A percentile compares a stretch with the other conserved stretches of the same genome.
Evolutionary conservation across 2,113 vertebrate genomes (phyloP).

Genomic region (Tursiops truncatus): DNA sequence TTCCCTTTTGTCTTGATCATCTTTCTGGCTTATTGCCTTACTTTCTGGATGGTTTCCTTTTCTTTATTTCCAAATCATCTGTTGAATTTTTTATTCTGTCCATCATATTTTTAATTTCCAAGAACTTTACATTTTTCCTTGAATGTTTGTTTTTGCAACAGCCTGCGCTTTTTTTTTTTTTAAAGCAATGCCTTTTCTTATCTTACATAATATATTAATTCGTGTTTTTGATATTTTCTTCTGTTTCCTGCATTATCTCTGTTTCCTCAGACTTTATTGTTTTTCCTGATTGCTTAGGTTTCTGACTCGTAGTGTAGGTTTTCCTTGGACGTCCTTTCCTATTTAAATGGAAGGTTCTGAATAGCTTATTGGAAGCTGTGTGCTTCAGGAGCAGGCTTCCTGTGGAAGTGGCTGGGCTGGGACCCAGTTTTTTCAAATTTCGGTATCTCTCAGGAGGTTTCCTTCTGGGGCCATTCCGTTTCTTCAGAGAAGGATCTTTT

Average conservation of each 20-base stretch:
- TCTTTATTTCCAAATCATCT: neutral
- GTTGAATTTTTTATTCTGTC: neutral
- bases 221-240: neutral
- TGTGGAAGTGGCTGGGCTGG: neutral
- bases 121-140: neutral
- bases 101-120: neutral
- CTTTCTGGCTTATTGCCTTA: neutral
- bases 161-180: neutral
- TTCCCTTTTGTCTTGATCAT: neutral
- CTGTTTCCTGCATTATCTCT: neutral
- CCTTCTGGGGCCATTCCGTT: neutral
- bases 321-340: neutral
- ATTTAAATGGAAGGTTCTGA: neutral
- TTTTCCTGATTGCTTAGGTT: neutral
- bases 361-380: neutral
- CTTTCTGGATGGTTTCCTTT: neutral
- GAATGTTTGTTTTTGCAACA: neutral
- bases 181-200: neutral
- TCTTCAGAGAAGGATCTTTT: neutral
- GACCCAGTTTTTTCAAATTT: neutral
- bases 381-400: neutral
- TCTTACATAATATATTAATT: neutral
- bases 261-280: neutral
- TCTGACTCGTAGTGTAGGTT: neutral
- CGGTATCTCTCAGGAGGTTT: neutral